A percentile compares a stretch with the other conserved stretches of the same genome.
These are phyloP conservation scores for Masnerella sp. DNA, from an alignment of 2,888 invertebrate genomes.

Conservation along the genomic window DNA sequence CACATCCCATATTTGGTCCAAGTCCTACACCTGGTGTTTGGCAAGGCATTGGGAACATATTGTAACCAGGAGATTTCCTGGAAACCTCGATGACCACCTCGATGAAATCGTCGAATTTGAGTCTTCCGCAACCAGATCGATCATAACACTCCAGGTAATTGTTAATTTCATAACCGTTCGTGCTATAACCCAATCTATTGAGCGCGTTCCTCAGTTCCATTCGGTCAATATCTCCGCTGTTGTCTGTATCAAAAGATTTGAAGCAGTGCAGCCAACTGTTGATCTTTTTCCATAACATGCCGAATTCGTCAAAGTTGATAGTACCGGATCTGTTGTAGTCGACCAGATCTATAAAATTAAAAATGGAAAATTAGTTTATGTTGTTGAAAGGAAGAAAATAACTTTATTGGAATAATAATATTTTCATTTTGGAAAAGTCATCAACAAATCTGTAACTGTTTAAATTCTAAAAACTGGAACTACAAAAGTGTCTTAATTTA, in stretches of 20 bases:
- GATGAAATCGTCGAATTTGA: conserved; percentile 7
- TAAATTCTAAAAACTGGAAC: too few relatives aligned
- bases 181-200: neutral
- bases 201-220: conserved; percentile 2
- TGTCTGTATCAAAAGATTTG: conserved; percentile 4
- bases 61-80: neutral
- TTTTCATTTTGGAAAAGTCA: neutral
- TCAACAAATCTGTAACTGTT: too few relatives aligned
- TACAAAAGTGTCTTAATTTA: too few relatives aligned
- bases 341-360: neutral
- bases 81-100: neutral
- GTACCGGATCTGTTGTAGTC: neutral
- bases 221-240: conserved; percentile 3
- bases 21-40: too few relatives aligned
- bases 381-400: too few relatives aligned
- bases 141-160: neutral
- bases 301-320: neutral
- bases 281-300: neutral
- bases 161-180: neutral
- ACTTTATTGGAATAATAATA: too few relatives aligned
- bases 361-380: neutral
- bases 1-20: too few relatives aligned
- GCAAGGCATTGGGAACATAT: too few relatives aligned
- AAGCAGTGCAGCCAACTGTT: neutral
- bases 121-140: neutral